Base-by-base conservation (phyloP, 2,113 vertebrate species). In the Cyanoderma ruficeps region DNA sequence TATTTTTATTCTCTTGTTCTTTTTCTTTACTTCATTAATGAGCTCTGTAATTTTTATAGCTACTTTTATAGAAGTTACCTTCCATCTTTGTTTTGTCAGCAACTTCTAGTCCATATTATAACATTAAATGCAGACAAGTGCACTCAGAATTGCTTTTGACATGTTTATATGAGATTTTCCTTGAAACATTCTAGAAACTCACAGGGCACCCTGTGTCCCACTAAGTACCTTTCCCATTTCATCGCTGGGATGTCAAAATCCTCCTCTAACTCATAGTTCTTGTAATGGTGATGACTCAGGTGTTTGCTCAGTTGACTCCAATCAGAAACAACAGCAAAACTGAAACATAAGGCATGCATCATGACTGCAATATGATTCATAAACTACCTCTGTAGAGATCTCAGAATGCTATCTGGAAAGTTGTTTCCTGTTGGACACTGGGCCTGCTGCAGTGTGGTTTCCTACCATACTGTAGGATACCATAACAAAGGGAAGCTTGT, bases 401-500 rank as follows among this genome's bases (percentile, higher is more conserved):
- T 70, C 52, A 50, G 41, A 6, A 68, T n/a, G 2, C 8, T 27
- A 11, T 31, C 20, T 31, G 28, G 52, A 44, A 49, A 72, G 55
- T 4, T 27, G n/a, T 28, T 55, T 53, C 72, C 33, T 4, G 1
- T 11, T 72, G 55, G 83, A 50, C 49, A 21, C 19, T 2, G 16
- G 9, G 6, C 47, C 10, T 67, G 37, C 37, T 49, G 16, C 49
- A 67, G 21, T 15, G 13, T 70, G 52, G 15, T 87, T 27, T 82
- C n/a, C 42, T 53, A 21, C 20, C 2, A 0, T 20, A 3, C 1
- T 17, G 25, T 11, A 12, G 19, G 41, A 50, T 2, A 18, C 22
- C 50, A 11, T 21, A 47, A 39, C 0, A 11, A 86, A 90, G 12
- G 22, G 24, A 74, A 81, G 13, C 42, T 80, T 52, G 21, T 30